These are phyloP conservation scores for Chrysocyon brachyurus DNA, from an alignment of 2,797 vertebrate genomes.

Conservation along the genomic window DNA sequence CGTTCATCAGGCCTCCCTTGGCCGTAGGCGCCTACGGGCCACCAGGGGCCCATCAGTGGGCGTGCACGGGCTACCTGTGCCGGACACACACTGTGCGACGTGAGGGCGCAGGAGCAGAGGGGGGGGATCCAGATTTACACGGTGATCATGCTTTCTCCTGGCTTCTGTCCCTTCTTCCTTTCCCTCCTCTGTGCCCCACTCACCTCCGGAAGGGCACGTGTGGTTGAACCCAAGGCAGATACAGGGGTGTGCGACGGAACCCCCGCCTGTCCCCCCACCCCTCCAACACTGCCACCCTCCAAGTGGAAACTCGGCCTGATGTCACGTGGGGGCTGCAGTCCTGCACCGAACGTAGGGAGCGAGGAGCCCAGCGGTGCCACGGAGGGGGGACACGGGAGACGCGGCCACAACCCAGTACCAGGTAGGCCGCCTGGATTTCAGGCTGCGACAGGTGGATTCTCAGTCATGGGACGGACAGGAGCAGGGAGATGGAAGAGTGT, in stretches of 20 bases:
- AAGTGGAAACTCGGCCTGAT: too few relatives aligned
- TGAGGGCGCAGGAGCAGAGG: neutral
- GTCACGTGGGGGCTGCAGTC: neutral
- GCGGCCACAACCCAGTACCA: neutral
- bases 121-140: neutral
- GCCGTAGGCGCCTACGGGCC: neutral
- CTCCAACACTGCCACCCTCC: neutral
- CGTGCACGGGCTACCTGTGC: too few relatives aligned
- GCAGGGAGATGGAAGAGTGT: neutral
- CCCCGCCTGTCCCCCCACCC: neutral
- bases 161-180: neutral
- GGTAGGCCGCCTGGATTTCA: neutral
- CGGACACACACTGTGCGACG: neutral
- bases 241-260: neutral
- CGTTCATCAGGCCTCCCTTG: neutral
- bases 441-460: neutral
- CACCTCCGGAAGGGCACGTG: neutral
- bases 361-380: neutral
- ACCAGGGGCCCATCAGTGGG: neutral
- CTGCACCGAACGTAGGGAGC: neutral
- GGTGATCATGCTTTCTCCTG: neutral
- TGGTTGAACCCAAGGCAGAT: neutral
- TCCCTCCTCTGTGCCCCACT: neutral
- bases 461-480: neutral
- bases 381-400: neutral